phyloP scores from a whole-genome alignment of 1,140 invertebrate species.

The Hyposmocoma kahamanoa region DNA sequence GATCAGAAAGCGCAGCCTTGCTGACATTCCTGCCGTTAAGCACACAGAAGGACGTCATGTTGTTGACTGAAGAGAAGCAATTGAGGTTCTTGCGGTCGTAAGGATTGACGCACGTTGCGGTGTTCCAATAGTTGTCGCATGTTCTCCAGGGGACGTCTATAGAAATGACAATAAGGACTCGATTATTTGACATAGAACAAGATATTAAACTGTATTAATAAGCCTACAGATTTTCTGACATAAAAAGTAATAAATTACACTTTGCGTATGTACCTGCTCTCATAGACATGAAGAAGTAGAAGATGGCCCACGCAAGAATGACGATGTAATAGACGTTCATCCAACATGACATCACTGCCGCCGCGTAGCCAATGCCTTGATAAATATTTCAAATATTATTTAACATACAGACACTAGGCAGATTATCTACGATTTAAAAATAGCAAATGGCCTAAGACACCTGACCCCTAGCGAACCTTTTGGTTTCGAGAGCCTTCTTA shows the following conservation, averaged over 20 bases:
- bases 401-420: no score
- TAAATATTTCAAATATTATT: no score
- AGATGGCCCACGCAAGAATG: constrained; percentile 97
- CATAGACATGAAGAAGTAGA: constrained; percentile 97
- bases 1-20: constrained; percentile 82
- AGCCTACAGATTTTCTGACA: background rate
- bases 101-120: constrained; percentile 86
- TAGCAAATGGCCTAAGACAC: no score
- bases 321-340: constrained; percentile 99
- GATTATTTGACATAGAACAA: constrained; percentile 5
- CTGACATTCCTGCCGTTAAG: constrained; percentile 82
- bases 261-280: constrained; percentile 74
- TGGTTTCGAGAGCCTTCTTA: no score
- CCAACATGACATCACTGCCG: constrained; percentile 99
- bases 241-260: background rate
- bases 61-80: constrained; percentile 79
- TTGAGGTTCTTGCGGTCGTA: constrained; percentile 81
- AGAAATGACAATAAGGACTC: constrained; percentile 19
- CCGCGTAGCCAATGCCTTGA: constrained; percentile 96
- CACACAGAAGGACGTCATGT: constrained; percentile 77
- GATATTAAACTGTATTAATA: background rate
- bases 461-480: no score
- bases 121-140: constrained; percentile 96
- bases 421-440: no score
- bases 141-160: constrained; percentile 95